These are phyloP conservation scores for Tragelaphus buxtoni DNA, from an alignment of 2,113 vertebrate genomes.

Conservation along the genomic window DNA sequence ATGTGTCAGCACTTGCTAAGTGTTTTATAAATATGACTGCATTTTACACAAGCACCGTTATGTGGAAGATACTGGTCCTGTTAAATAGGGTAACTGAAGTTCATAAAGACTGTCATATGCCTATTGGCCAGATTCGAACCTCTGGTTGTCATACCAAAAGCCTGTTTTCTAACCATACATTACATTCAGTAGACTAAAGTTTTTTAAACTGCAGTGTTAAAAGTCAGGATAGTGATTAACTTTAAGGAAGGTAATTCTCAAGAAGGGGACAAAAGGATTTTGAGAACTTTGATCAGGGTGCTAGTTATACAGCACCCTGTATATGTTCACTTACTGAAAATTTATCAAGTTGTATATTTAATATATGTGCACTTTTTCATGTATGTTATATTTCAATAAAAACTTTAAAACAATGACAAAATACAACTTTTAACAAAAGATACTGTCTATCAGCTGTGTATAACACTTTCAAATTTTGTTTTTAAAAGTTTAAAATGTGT, in stretches of 20 bases:
- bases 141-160: not conserved
- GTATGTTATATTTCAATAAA: slow-evolving; percentile 14
- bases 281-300: not conserved
- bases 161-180: not conserved
- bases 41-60: not conserved
- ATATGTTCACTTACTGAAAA: not conserved
- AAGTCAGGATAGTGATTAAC: not conserved
- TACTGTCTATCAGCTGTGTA: not conserved
- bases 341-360: not conserved
- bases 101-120: not conserved
- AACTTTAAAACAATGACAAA: not conserved
- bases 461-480: not conserved
- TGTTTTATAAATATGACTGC: slow-evolving; percentile 8
- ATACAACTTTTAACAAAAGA: not conserved
- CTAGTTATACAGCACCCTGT: not conserved
- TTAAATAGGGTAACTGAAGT: not conserved
- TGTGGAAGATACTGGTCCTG: not conserved
- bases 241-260: not conserved
- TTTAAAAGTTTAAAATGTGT: not conserved
- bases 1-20: not conserved
- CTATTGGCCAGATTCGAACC: not conserved
- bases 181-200: not conserved
- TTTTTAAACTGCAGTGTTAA: slow-evolving; percentile 11
- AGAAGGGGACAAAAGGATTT: not conserved
- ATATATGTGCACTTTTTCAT: not conserved